Evolutionary conservation across 2,888 invertebrate genomes (phyloP), one percentile per base, ranked within the genome.

Genomic region (Drosophila parthenogenetica): DNA sequence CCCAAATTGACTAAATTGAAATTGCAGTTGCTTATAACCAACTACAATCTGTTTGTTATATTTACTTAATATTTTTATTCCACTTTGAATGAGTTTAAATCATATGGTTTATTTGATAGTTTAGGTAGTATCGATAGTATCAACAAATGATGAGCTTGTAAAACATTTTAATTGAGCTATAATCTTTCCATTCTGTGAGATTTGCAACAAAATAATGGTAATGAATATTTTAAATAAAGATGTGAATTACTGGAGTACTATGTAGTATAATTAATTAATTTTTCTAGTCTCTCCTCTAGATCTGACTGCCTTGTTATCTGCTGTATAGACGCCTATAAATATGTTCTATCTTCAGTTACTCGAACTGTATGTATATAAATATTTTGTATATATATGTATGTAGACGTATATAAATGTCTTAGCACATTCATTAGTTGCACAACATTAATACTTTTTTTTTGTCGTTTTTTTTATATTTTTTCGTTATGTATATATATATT

Each of bases 381-480:
- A 87, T 79, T 81, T 83, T 76, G 80, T 86, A 78, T 87, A 77
- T 87, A 77, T 79, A 77, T 87, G 69, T 87, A 78, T 89, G 75
- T 89, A 88, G 89, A 86, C 81, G 84, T 81, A 81, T 85, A 84
- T 87, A 84, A 87, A 87, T 87, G 82, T 79, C 79, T 77, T 83
- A 87, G 87, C 86, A 84, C 83, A 66, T 85, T 84, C 72, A 79
- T 69, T 83, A 89, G 89, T 89, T 89, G 89, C 84, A 89, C 89
- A 90, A 89, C 88, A 87, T 84, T 79, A 87, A 87, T 87, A 85
- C 86, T 79, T 68, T 53, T 45, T 22, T 55, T 60, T 78, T 42
- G 49, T 8, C 35, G 13, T 67, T 75, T 65, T 65, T 69, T 68
- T 71, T 67, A 50, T 42, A 39, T 46, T 63, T 69, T 66, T 60